A percentile compares a stretch with the other conserved stretches of the same genome.
Conservation (phyloP, 2,888 invertebrate species). For the Melanostoma mellinum region DNA sequence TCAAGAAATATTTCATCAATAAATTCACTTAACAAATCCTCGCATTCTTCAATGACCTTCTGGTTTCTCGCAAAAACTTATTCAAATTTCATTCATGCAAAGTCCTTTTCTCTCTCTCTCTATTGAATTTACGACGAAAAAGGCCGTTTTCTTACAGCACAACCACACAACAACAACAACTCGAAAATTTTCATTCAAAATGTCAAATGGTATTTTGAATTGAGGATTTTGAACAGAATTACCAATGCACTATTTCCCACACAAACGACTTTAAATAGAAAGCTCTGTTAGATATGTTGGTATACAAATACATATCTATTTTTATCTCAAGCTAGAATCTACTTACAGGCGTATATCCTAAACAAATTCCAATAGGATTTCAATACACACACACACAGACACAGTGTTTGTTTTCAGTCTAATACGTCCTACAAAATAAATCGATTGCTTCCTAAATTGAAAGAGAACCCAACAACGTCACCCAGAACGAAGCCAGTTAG, state of each 20-base stretch:
- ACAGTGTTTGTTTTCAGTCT: constrained; percentile 47
- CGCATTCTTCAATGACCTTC: constrained; percentile 47
- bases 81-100: constrained; percentile 35
- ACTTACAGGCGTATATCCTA: constrained; percentile 29
- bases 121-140: constrained; percentile 4
- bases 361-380: constrained; percentile 60
- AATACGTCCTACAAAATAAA: constrained; percentile 64
- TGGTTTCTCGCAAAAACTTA: constrained; percentile 21
- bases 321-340: too few relatives aligned
- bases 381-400: constrained; percentile 48
- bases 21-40: constrained; percentile 50
- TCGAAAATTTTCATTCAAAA: constrained; percentile 35
- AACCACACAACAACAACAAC: constrained; percentile 14
- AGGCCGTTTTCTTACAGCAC: neutral
- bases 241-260: constrained; percentile 59
- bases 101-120: constrained; percentile 8
- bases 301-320: constrained; percentile 15
- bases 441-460: constrained; percentile 66
- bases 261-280: constrained; percentile 47
- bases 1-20: constrained; percentile 49
- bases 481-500: constrained; percentile 45
- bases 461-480: constrained; percentile 39
- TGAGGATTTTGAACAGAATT: constrained; percentile 51
- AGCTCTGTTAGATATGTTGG: neutral
- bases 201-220: constrained; percentile 55